Conservation (phyloP, 2,888 invertebrate species). For the Sclerodermus sp. region DNA sequence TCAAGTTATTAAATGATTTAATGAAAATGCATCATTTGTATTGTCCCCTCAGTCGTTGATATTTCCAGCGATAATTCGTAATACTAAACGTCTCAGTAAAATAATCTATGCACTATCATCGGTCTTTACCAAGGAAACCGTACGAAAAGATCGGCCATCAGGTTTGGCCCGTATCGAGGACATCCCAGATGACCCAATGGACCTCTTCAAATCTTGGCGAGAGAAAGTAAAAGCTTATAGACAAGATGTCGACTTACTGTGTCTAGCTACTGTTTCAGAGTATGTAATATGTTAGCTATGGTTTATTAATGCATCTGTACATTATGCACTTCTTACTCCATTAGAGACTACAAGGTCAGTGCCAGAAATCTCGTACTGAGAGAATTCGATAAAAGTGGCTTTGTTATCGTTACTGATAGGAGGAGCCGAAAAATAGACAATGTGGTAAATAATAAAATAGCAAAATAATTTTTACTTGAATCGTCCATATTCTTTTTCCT, state of each 20-base stretch:
- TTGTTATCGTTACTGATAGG: conserved; percentile 58
- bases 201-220: conserved; percentile 59
- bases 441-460: conserved; percentile 48
- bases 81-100: conserved; percentile 3
- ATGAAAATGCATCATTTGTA: background rate
- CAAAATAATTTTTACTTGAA: background rate
- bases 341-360: conserved; percentile 54
- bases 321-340: conserved; percentile 21
- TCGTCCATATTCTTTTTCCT: background rate
- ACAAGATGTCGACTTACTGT: conserved; percentile 42
- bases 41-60: conserved; percentile 2
- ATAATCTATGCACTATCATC: background rate
- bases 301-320: background rate
- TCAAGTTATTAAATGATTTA: background rate
- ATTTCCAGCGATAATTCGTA: conserved; percentile 1
- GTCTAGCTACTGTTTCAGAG: conserved; percentile 57
- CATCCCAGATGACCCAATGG: conserved; percentile 52
- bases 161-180: conserved; percentile 53
- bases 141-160: conserved; percentile 23
- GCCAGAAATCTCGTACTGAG: conserved; percentile 54
- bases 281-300: conserved; percentile 32
- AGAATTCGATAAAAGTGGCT: conserved; percentile 57
- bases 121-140: conserved; percentile 13
- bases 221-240: conserved; percentile 44
- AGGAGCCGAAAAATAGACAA: conserved; percentile 57